Percentiles rank a stretch among this genome's conserved stretches.
These are phyloP conservation scores for Paramormyrops hopkinsi DNA, from an alignment of 2,797 vertebrate species.

Conservation along the genomic window DNA sequence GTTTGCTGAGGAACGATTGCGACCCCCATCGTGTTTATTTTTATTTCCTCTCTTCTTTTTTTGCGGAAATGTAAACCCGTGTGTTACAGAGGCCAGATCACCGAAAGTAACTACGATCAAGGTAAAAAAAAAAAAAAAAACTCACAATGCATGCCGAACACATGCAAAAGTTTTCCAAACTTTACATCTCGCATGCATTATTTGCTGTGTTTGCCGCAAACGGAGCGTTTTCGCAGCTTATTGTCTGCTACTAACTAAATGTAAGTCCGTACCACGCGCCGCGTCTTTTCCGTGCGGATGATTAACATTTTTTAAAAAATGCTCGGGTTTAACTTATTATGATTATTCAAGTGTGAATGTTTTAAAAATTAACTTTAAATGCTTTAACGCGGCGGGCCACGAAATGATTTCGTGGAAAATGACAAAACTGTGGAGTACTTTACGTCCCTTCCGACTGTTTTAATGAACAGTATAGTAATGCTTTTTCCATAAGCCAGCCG, in stretches of 20 bases:
- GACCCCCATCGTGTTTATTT: neutral
- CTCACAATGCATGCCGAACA: neutral
- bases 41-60: conserved; percentile 1
- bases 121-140: neutral
- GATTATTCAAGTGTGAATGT: neutral
- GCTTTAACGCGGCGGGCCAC: neutral
- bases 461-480: neutral
- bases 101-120: neutral
- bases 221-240: neutral
- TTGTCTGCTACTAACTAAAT: neutral
- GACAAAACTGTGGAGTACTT: neutral
- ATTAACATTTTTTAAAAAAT: neutral
- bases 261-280: neutral
- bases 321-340: neutral
- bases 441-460: neutral
- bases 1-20: neutral
- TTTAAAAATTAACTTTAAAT: neutral
- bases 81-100: neutral
- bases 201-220: neutral
- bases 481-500: neutral
- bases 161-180: neutral
- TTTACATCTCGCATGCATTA: neutral
- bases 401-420: neutral
- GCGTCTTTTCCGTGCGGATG: neutral
- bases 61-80: neutral